Percentiles rank a stretch among this genome's conserved stretches.
phyloP scores from a whole-genome alignment of 2,888 invertebrate species.

The Sipha maydis region DNA sequence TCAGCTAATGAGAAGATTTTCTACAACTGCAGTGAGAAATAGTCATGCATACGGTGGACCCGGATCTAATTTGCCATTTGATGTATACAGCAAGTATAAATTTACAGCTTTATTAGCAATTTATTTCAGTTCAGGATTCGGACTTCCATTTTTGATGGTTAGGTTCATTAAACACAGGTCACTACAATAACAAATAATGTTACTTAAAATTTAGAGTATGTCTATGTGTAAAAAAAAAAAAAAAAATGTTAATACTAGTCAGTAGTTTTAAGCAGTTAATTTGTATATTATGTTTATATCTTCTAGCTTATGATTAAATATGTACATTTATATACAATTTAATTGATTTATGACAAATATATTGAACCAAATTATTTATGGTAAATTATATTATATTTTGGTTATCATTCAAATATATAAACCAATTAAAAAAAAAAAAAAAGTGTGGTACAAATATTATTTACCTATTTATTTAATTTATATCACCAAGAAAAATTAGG shows the following conservation, averaged over 20 bases:
- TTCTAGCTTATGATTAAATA: too few species aligned
- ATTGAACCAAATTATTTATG: background rate
- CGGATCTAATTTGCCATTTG: conserved; percentile 46
- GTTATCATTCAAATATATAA: background rate
- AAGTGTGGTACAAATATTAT: background rate
- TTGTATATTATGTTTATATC: background rate
- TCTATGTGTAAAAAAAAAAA: background rate
- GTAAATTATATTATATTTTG: background rate
- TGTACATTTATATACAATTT: background rate
- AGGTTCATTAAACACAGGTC: conserved; percentile 37
- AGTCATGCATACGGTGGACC: conserved; percentile 53
- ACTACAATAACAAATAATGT: background rate
- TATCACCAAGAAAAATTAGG: too few species aligned
- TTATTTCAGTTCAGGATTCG: conserved; percentile 51
- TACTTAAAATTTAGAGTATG: background rate
- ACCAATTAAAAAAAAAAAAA: background rate
- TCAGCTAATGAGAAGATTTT: conserved; percentile 37
- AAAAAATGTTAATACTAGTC: conserved; percentile 31
- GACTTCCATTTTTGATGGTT: conserved; percentile 56
- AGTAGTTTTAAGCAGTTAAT: conserved; percentile 21
- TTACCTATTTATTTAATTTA: background rate
- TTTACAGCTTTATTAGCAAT: conserved; percentile 48
- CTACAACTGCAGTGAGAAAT: conserved; percentile 39
- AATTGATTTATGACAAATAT: background rate
- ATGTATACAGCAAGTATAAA: conserved; percentile 51